These are phyloP conservation scores for Cryptus armator DNA, from an alignment of 2,888 invertebrate genomes.

Conservation along the genomic window DNA sequence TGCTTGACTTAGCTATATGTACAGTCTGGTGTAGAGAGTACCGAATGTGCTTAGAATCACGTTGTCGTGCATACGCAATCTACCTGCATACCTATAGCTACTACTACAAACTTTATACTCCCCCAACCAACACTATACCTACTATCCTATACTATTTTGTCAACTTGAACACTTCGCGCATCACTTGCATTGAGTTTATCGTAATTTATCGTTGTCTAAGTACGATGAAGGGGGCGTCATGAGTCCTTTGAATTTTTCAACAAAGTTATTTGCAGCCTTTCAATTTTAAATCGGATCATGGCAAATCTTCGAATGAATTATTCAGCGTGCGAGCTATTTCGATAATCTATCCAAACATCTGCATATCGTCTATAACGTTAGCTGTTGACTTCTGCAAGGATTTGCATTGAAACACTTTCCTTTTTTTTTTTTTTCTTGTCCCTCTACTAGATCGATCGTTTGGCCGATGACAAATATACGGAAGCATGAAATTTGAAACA, in stretches of 20 bases:
- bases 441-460: neutral
- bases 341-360: conserved; percentile 56
- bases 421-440: neutral
- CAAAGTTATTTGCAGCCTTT: conserved; percentile 4
- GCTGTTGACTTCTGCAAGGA: conserved; percentile 29
- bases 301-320: conserved; percentile 60
- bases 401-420: conserved; percentile 33
- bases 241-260: neutral
- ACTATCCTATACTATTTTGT: neutral
- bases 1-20: conserved; percentile 32
- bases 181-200: neutral
- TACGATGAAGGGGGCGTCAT: neutral
- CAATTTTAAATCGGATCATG: conserved; percentile 31
- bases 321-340: conserved; percentile 45
- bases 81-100: neutral
- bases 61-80: conserved; percentile 27
- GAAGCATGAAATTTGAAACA: neutral
- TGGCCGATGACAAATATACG: neutral
- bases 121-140: neutral
- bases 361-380: conserved; percentile 38
- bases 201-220: neutral
- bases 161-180: neutral
- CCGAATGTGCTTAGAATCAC: conserved; percentile 51
- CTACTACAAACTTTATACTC: conserved; percentile 39
- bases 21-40: conserved; percentile 18